Conservation (phyloP, 2,888 invertebrate species). For the Melanostoma scalare region DNA sequence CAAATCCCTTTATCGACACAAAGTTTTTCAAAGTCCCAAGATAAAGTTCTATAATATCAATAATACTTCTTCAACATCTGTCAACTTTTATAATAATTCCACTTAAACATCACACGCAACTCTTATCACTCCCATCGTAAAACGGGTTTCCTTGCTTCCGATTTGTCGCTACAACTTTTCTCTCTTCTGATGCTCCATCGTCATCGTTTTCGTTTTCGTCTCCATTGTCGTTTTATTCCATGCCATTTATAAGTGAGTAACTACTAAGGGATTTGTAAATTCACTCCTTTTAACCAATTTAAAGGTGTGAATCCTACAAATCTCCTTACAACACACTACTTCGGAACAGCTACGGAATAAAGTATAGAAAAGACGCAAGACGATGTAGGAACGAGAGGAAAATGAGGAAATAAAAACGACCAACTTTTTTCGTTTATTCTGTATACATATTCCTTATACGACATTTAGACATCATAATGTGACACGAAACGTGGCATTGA, state of each 20-base stretch:
- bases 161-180: background rate
- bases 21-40: background rate
- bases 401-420: constrained; percentile 9
- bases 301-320: constrained; percentile 67
- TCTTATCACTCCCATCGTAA: constrained; percentile 27
- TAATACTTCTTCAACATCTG: constrained; percentile 60
- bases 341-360: background rate
- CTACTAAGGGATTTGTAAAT: constrained; percentile 69
- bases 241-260: constrained; percentile 43
- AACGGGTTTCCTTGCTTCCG: constrained; percentile 16
- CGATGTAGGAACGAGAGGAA: constrained; percentile 15
- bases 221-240: constrained; percentile 3
- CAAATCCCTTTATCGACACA: too few species aligned
- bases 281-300: constrained; percentile 72
- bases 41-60: constrained; percentile 34
- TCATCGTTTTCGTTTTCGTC: background rate
- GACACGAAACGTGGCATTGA: constrained; percentile 68
- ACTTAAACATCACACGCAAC: constrained; percentile 27
- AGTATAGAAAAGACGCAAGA: background rate
- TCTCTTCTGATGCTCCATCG: background rate
- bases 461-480: constrained; percentile 72
- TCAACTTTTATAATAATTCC: constrained; percentile 54
- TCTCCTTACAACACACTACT: constrained; percentile 55
- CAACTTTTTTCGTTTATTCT: background rate
- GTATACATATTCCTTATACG: constrained; percentile 31